These are phyloP conservation scores for Mechanitis mazaeus DNA, from an alignment of 2,888 invertebrate species.

Conservation along the genomic window DNA sequence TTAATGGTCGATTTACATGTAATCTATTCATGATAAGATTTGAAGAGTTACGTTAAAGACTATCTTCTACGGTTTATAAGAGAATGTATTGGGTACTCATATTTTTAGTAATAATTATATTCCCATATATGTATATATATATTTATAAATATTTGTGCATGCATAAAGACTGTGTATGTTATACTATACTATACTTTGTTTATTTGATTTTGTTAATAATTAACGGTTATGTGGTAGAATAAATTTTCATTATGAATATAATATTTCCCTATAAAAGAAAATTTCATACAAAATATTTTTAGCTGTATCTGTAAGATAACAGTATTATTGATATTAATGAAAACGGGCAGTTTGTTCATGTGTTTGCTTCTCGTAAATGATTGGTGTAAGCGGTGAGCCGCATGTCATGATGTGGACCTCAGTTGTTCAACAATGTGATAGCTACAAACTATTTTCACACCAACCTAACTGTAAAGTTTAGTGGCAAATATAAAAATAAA, in stretches of 20 bases:
- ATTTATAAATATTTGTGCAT: too few species aligned
- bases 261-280: too few species aligned
- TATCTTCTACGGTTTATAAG: too few species aligned
- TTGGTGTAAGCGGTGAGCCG: constrained; percentile 31
- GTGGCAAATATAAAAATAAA: constrained; percentile 49
- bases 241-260: too few species aligned
- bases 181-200: too few species aligned
- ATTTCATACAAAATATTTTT: not conserved
- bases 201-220: too few species aligned
- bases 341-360: constrained; percentile 10
- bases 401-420: constrained; percentile 32
- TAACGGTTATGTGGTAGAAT: too few species aligned
- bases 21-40: not conserved
- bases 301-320: not conserved
- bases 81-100: too few species aligned
- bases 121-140: too few species aligned
- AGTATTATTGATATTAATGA: not conserved
- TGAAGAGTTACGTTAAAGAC: too few species aligned
- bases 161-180: too few species aligned
- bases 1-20: constrained; percentile 15
- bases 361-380: constrained; percentile 23
- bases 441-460: constrained; percentile 28
- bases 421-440: constrained; percentile 37
- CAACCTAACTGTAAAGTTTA: constrained; percentile 34
- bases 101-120: too few species aligned